Base-by-base conservation (phyloP, 2,888 invertebrate species). In the Acronicta alni region DNA sequence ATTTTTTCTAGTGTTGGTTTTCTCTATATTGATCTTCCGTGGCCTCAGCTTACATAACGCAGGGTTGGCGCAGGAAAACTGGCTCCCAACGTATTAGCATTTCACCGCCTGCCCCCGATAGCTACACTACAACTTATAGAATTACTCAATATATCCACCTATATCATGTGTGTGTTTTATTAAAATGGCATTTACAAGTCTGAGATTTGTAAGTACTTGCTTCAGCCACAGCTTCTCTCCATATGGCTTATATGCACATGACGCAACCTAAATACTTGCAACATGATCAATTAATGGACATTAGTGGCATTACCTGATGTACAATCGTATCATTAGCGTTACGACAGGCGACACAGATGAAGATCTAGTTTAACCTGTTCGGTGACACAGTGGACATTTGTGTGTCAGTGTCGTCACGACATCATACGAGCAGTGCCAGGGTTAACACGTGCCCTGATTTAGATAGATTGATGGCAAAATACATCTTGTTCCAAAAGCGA, bases 401-500 rank as follows among this genome's bases (percentile, higher is more conserved):
- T 80, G 83, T 35, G 35, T 82, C 82, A 83, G 75, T 82, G 83
- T 72, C 79, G 75, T 73, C 76, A 78, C 61, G 66, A 57, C n/a
- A 35, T 35, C n/a, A 6, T n/a, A n/a, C 35, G n/a, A 35, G n/a
- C 53, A 43, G 44, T 44, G 46, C 49, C 69, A 76, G 64, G 76
- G 71, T 48, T 75, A 65, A 38, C 57, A 52, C 43, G 30, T 15
- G 4, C 18, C 23, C 15, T 18, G 14, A 3, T n/a, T 5, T 12
- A 20, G 3, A 23, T 20, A 41, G 4, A 7, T 18, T 18, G 20
- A 14, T 23, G 9, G 30, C 12, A 30, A 12, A 30, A 12, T 30
- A 12, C 30, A 30, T 0, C 30, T 30, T 30, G 12, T 30, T 30
- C 10, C 4, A 30, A 30, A 30, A 1, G 30, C 12, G 3, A 30